Evolutionary conservation across 2,113 vertebrate species (phyloP), one percentile per base, ranked within the genome.

Genomic region (Setophaga kirtlandii): DNA sequence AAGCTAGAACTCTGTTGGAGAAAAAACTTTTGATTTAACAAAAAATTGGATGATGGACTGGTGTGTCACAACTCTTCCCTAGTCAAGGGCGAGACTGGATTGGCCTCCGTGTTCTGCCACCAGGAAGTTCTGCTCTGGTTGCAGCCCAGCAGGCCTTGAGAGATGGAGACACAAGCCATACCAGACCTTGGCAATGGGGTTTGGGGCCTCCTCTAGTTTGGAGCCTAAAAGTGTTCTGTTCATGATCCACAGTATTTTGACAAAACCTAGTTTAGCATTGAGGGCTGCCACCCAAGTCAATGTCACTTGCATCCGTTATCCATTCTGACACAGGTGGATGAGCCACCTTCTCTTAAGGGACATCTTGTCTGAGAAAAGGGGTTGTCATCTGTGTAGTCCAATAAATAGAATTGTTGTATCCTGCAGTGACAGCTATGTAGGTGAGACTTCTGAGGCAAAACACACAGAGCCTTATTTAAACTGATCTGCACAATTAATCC

Each of bases 341-440:
- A 30, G 25, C 50, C 67, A 28, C 44, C 27, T 50, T 58, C 49
- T 15, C 49, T 42, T 27, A 62, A 68, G 33, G 52, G 33, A 3
- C 33, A 14, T 37, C 22, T 53, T 8, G 1, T 31, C 33, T 37
- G 22, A 37, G n/a, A 39, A 55, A 56, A 65, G 19, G 30, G 16
- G 17, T 41, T 0, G 0, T 15, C 47, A 27, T 20, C 30, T 75
- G 1, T n/a, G 2, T 82, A 13, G 24, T 60, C 24, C 47, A 47
- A 3, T 68, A 47, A 68, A 31, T 28, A 37, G 20, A 31, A 8
- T 31, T 22, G 10, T 46, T 69, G 12, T 9, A 11, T 82, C 13
- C 25, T 85, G 11, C 33, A 33, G 28, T 60, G 33, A 56, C 25
- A 60, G 35, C 60, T 56, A 0, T 35, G 6, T 55, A 65, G 44